Evolutionary conservation across 2,797 vertebrate species (phyloP), one percentile per base, ranked within the genome.

Genomic region (Setipinna tenuifilis): DNA sequence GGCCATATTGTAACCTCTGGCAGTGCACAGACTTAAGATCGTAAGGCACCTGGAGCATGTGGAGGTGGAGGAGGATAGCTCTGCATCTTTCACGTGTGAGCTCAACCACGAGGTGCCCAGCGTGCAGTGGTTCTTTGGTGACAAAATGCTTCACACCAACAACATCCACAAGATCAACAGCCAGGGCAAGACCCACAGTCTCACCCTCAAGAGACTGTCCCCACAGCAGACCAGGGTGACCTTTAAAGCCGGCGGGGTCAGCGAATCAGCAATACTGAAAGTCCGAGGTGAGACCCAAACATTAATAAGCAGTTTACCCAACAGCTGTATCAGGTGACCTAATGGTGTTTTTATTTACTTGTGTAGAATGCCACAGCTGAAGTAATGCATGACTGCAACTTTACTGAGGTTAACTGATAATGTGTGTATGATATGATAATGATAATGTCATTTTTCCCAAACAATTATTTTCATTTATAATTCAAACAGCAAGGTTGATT

Each of bases 51-150:
- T 97, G 41, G 95, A 96, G 87, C 94, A 96, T 0, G 91, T 95
- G 62, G 96, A 98, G 87, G 91, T 94, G 0, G 95, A 94, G 28
- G 98, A 99, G 62, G 96, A 97, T 3, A 93, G 93, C 78, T 88
- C 90, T 0, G 97, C 95, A 5, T 90, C 92, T n/a, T 98, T 98
- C 93, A 96, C 95, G 0, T 99, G 97, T 0, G 97, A 99, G 92
- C 95, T 99, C 75, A 98, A 97, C 86, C 97, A 98, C 0, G 97
- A 98, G 0, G 96, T 97, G 0, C 96, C 98, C 84, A 96, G 96
- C 0, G 94, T 97, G 21, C 97, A 98, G 85, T 99, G 98, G 98
- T 94, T 97, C n/a, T 95, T 98, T 85, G 98, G 99, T 0, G 96
- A 95, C 59, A 91, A 86, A 0, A 94, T 95, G 1, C 93, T 99